phyloP scores from a whole-genome alignment of 2,888 invertebrate genomes.

The Nomada ruficornis region DNA sequence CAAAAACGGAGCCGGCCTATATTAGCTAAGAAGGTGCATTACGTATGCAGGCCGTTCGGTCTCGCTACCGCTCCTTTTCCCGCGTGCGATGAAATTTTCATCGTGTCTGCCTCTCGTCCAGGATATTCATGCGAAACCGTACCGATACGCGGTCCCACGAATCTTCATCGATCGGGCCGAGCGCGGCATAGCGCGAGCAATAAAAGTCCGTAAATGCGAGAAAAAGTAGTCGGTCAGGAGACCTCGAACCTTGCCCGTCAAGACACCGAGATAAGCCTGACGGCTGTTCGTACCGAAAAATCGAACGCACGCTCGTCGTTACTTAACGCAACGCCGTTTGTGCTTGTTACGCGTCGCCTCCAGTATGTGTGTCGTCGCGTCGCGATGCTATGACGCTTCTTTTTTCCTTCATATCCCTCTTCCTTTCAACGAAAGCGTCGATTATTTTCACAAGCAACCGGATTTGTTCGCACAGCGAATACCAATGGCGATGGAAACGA shows the following conservation, averaged over 20 bases:
- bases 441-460: too few species aligned
- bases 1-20: slow-evolving; percentile 73
- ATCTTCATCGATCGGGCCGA: slow-evolving; percentile 41
- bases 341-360: slow-evolving; percentile 16
- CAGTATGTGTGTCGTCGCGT: too few species aligned
- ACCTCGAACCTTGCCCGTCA: slow-evolving; percentile 32
- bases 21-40: slow-evolving; percentile 77
- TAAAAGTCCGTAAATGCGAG: slow-evolving; percentile 62
- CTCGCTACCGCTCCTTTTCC: slow-evolving; percentile 59
- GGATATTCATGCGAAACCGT: slow-evolving; percentile 69
- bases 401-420: background rate
- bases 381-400: background rate
- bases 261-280: slow-evolving; percentile 49
- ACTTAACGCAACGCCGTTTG: slow-evolving; percentile 19
- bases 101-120: slow-evolving; percentile 50
- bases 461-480: too few species aligned
- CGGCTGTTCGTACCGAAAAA: slow-evolving; percentile 44
- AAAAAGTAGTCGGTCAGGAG: slow-evolving; percentile 67
- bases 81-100: slow-evolving; percentile 74
- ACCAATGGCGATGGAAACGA: background rate
- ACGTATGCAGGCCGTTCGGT: slow-evolving; percentile 76
- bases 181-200: slow-evolving; percentile 55
- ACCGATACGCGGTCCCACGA: slow-evolving; percentile 69
- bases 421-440: too few species aligned
- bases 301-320: slow-evolving; percentile 49